phyloP scores from a whole-genome alignment of 2,888 invertebrate genomes.

The Sinhomidia bicolor region DNA sequence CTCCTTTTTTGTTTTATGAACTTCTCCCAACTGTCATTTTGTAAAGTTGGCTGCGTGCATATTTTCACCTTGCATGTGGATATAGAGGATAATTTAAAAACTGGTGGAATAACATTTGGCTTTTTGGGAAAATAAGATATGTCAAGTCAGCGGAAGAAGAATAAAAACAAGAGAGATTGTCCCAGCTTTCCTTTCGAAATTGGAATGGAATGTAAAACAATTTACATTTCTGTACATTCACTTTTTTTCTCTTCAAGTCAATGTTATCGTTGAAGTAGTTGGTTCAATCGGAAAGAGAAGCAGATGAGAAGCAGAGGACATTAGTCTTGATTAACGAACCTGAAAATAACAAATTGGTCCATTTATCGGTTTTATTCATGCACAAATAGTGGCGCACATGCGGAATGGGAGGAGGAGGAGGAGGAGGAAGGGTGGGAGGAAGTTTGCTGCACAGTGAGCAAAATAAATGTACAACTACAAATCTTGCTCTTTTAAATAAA shows the following conservation, averaged over 20 bases:
- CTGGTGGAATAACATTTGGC: conserved; percentile 70
- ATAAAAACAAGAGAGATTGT: neutral
- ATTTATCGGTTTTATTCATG: conserved; percentile 69
- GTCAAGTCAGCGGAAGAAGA: neutral
- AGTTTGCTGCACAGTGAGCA: neutral
- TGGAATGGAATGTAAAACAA: conserved; percentile 38
- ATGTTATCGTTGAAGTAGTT: neutral
- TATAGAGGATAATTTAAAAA: conserved; percentile 67
- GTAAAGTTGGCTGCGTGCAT: too few relatives aligned
- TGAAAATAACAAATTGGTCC: conserved; percentile 67
- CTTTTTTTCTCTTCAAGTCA: neutral
- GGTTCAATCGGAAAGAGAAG: neutral
- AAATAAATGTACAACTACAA: neutral
- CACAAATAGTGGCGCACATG: conserved; percentile 59
- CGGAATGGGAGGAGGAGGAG: neutral
- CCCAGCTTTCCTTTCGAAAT: neutral
- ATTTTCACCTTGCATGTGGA: neutral
- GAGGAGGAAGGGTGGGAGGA: conserved; percentile 1
- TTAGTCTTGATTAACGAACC: conserved; percentile 73
- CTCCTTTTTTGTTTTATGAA: conserved; percentile 43
- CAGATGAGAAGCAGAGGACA: conserved; percentile 25
- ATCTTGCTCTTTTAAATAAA: conserved; percentile 38
- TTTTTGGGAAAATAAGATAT: conserved; percentile 47
- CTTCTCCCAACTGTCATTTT: neutral
- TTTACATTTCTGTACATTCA: neutral